phyloP scores from a whole-genome alignment of 2,888 invertebrate genomes.

The Lutraria lutraria region DNA sequence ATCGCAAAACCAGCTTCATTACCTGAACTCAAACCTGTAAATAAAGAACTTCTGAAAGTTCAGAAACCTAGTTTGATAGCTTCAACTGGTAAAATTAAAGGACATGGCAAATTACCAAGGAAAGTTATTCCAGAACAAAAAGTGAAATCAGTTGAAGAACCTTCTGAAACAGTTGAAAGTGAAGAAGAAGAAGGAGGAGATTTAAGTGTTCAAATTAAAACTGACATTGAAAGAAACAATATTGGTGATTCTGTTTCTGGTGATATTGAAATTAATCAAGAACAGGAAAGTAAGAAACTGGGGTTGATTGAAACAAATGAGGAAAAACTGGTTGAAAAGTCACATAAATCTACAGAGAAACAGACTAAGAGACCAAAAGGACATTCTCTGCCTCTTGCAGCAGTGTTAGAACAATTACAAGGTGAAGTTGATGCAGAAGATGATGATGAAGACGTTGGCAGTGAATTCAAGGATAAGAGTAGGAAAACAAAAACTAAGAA shows the following conservation, averaged over 20 bases:
- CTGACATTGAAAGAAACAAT: conserved; percentile 24
- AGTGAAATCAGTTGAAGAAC: conserved; percentile 50
- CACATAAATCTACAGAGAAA: background rate
- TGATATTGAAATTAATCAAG: conserved; percentile 1
- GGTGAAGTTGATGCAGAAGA: conserved; percentile 48
- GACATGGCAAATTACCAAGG: conserved; percentile 39
- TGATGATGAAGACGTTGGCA: background rate
- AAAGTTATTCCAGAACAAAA: conserved; percentile 57
- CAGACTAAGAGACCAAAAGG: conserved; percentile 30
- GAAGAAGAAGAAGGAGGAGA: conserved; percentile 60
- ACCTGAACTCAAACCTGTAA: conserved; percentile 79
- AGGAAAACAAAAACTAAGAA: conserved; percentile 45
- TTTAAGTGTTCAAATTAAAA: conserved; percentile 5
- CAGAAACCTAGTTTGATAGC: conserved; percentile 44
- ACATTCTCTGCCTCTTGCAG: conserved; percentile 64
- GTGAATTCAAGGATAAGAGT: conserved; percentile 32
- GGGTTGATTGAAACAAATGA: background rate
- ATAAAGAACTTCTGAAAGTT: conserved; percentile 20
- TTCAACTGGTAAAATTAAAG: conserved; percentile 66
- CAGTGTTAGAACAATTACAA: conserved; percentile 66
- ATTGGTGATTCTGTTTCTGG: conserved; percentile 38
- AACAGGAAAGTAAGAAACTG: background rate
- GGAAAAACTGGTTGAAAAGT: conserved; percentile 1
- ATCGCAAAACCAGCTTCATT: conserved; percentile 88
- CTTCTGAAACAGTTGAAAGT: conserved; percentile 51